A percentile compares a stretch with the other conserved stretches of the same genome.
Evolutionary conservation across 2,113 vertebrate genomes (phyloP).

Genomic region (Callopanchax toddi): DNA sequence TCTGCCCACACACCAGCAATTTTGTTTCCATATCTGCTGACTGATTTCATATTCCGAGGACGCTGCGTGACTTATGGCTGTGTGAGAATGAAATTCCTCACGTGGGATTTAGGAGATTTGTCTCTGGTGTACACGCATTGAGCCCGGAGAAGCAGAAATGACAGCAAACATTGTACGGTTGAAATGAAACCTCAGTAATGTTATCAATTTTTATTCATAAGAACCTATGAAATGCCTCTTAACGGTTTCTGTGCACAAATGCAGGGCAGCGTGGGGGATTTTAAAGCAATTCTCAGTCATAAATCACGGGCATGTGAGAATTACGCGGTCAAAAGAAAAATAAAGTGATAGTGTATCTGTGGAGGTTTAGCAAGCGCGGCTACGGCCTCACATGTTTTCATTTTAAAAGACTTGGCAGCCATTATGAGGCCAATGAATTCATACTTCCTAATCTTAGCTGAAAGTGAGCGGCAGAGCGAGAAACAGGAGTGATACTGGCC

Average conservation of each 20-base stretch:
- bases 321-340: conserved; percentile 56
- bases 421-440: conserved; percentile 39
- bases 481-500: conserved; percentile 41
- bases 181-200: conserved; percentile 66
- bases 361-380: conserved; percentile 23
- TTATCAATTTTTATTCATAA: conserved; percentile 71
- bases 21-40: conserved; percentile 43
- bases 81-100: conserved; percentile 65
- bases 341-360: conserved; percentile 28
- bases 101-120: conserved; percentile 63
- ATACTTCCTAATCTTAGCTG: conserved; percentile 55
- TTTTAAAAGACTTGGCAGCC: conserved; percentile 30
- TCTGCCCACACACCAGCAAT: conserved; percentile 50
- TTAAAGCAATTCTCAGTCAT: conserved; percentile 44
- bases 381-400: conserved; percentile 28
- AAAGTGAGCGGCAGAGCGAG: conserved; percentile 52
- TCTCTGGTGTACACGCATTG: conserved; percentile 51
- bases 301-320: conserved; percentile 60
- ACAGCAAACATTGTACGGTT: conserved; percentile 68
- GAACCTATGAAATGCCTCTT: conserved; percentile 45
- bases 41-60: conserved; percentile 63
- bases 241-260: conserved; percentile 43
- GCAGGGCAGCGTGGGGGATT: conserved; percentile 38
- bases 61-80: conserved; percentile 50
- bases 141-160: conserved; percentile 53